Percentiles rank a stretch among this genome's conserved stretches.
These are phyloP conservation scores for Merluccius polli DNA, from an alignment of 2,797 vertebrate genomes.

Conservation along the genomic window DNA sequence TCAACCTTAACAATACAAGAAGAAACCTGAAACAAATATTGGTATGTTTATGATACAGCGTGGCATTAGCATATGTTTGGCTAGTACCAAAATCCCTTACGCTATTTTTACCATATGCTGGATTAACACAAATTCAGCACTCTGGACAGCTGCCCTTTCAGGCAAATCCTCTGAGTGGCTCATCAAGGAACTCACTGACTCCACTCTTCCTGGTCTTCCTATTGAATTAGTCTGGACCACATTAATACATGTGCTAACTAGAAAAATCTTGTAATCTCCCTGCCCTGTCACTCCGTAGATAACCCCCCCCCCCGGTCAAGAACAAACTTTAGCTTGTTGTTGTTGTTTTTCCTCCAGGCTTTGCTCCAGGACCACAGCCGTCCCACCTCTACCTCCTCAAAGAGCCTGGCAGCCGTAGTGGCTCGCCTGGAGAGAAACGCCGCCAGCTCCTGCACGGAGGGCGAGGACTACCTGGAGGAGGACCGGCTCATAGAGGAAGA, in stretches of 20 bases:
- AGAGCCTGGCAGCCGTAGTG: slow-evolving; percentile 97
- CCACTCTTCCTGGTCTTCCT: slow-evolving; percentile 53
- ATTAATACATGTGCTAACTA: not conserved
- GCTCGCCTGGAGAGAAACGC: slow-evolving; percentile 93
- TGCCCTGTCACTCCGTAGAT: not conserved
- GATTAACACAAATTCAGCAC: slow-evolving; percentile 75
- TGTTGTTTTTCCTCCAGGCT: slow-evolving; percentile 49
- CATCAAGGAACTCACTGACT: slow-evolving; percentile 66
- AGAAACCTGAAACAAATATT: slow-evolving; percentile 1
- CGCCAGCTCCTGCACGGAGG: slow-evolving; percentile 81
- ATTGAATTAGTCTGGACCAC: slow-evolving; percentile 28
- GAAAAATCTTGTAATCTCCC: not conserved
- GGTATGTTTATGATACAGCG: slow-evolving; percentile 28
- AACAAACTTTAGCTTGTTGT: not conserved
- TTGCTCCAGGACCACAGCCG: slow-evolving; percentile 72
- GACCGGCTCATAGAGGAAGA: slow-evolving; percentile 76
- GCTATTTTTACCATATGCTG: slow-evolving; percentile 73
- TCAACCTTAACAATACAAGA: not conserved
- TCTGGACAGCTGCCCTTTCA: slow-evolving; percentile 75
- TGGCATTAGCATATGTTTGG: slow-evolving; percentile 58
- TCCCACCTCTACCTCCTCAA: slow-evolving; percentile 76
- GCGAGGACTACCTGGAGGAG: slow-evolving; percentile 78
- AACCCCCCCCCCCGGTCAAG: no score
- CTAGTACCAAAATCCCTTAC: slow-evolving; percentile 53
- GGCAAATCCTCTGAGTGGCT: slow-evolving; percentile 73